Percentiles rank a stretch among this genome's conserved stretches.
These are phyloP conservation scores for Moxostoma hubbsi DNA, from an alignment of 2,797 vertebrate genomes.

Conservation along the genomic window DNA sequence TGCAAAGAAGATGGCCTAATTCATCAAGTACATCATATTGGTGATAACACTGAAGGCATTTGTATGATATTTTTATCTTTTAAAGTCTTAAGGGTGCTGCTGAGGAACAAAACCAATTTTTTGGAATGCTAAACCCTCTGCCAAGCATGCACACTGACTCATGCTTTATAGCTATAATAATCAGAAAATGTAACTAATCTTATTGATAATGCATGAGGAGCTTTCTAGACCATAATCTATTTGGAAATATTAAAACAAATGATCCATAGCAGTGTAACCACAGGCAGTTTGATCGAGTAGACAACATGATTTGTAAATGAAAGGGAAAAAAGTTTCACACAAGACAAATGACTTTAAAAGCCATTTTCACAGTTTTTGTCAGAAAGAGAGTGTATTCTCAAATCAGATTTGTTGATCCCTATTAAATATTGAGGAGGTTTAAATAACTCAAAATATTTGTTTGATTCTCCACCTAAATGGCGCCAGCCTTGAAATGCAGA, in stretches of 20 bases:
- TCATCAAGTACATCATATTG: background rate
- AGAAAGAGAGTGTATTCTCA: background rate
- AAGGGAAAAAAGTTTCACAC: constrained; percentile 9
- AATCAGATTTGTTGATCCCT: constrained; percentile 30
- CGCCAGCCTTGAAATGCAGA: background rate
- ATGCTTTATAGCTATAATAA: constrained; percentile 21
- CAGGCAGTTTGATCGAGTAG: constrained; percentile 34
- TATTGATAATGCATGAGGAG: constrained; percentile 56
- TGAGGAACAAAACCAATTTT: background rate
- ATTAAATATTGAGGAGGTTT: constrained; percentile 37
- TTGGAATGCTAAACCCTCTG: background rate
- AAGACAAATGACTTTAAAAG: background rate
- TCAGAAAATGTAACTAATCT: constrained; percentile 32
- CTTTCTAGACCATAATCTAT: constrained; percentile 40
- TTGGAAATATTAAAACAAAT: constrained; percentile 56
- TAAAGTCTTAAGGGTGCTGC: background rate
- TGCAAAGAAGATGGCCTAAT: background rate
- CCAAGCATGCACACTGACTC: background rate
- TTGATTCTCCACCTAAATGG: constrained; percentile 31
- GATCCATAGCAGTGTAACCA: constrained; percentile 25
- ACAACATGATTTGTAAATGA: constrained; percentile 2
- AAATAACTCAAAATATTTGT: background rate
- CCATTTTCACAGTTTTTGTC: background rate
- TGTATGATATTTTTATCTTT: constrained; percentile 3
- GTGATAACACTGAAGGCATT: background rate